These are phyloP conservation scores for Cyprinodon diabolis DNA, from an alignment of 2,797 vertebrate genomes.

Conservation along the genomic window DNA sequence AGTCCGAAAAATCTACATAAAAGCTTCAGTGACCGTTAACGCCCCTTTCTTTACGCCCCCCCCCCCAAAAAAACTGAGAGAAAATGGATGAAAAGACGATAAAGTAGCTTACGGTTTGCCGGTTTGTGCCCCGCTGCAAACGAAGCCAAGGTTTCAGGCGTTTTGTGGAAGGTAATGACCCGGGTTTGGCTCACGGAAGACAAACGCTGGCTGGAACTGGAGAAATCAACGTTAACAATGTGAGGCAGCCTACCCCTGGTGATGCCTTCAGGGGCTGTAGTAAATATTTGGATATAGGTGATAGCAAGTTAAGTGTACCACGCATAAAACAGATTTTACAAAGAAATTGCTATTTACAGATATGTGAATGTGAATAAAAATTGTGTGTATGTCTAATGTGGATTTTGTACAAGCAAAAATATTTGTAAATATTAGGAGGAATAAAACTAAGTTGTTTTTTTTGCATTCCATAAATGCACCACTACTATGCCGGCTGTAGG, in stretches of 20 bases:
- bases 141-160: slow-evolving; percentile 29
- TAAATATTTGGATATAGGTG: rapidly evolving
- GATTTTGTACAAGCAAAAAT: rapidly evolving
- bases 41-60: neutral
- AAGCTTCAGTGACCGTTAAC: slow-evolving; percentile 7
- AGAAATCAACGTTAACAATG: slow-evolving; percentile 68
- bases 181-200: slow-evolving; percentile 55
- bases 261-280: slow-evolving; percentile 3
- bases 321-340: neutral
- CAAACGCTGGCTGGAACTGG: slow-evolving; percentile 47
- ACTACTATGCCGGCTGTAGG: neutral
- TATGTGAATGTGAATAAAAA: rapidly evolving
- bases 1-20: slow-evolving; percentile 32
- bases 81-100: neutral
- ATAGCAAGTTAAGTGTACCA: rapidly evolving
- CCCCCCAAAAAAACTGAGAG: slow-evolving; percentile 2
- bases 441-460: neutral
- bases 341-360: rapidly evolving
- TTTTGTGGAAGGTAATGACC: slow-evolving; percentile 16
- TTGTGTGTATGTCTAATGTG: rapidly evolving
- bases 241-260: slow-evolving; percentile 48
- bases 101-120: slow-evolving; percentile 48
- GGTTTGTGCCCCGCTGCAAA: slow-evolving; percentile 22
- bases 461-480: slow-evolving; percentile 20
- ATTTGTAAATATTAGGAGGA: rapidly evolving